Evolutionary conservation across 2,888 invertebrate species (phyloP).

Genomic region (Platypus cylindrus): DNA sequence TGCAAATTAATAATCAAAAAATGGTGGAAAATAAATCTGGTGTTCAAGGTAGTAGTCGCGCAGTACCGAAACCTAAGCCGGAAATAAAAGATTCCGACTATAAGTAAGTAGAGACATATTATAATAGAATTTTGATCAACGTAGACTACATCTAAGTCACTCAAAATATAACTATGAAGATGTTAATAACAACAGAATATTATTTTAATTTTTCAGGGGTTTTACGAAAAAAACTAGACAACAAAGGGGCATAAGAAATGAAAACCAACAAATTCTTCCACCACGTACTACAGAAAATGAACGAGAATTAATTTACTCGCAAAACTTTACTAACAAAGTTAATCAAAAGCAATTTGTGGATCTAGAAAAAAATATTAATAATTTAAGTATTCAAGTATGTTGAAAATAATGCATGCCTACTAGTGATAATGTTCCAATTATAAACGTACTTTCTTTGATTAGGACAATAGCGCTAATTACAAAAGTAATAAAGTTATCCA

Average conservation of each 20-base stretch:
- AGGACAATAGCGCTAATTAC: conserved; percentile 18
- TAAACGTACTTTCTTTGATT: conserved; percentile 3
- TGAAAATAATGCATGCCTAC: not conserved
- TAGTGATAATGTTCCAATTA: not conserved
- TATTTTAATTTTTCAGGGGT: conserved; percentile 19
- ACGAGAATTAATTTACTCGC: conserved; percentile 23
- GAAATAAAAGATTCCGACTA: conserved; percentile 32
- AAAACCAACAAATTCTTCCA: conserved; percentile 20
- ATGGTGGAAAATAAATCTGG: no score
- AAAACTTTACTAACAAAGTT: conserved; percentile 34
- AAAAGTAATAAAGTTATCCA: conserved; percentile 14
- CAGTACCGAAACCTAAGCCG: conserved; percentile 25
- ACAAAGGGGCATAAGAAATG: conserved; percentile 23
- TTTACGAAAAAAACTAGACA: conserved; percentile 31
- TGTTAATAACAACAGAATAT: not conserved
- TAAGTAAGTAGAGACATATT: conserved; percentile 14
- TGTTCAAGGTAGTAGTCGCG: not conserved
- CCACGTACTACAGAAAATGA: conserved; percentile 8
- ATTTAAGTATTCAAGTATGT: conserved; percentile 26
- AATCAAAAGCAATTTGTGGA: conserved; percentile 24
- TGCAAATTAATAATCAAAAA: no score
- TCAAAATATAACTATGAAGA: not conserved
- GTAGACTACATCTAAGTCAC: no score
- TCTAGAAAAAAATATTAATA: conserved; percentile 28
- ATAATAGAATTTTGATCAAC: no score